A percentile compares a stretch with the other conserved stretches of the same genome.
Conservation (phyloP, 2,113 vertebrate genomes). For the Hippocampus barbouri region DNA sequence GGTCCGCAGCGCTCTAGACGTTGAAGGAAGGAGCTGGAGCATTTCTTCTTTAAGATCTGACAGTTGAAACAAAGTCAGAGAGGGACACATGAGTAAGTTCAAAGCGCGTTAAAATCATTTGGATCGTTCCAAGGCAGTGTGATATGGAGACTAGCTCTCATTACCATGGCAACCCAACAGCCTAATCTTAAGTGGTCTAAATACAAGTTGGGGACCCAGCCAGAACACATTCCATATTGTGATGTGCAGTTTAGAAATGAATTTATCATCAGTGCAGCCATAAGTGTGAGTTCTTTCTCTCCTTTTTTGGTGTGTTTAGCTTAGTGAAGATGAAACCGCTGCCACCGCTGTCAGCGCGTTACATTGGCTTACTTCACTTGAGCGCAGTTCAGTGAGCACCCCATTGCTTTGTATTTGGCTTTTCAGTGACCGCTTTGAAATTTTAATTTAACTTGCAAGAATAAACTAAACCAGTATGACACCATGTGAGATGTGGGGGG, state of each 20-base stretch:
- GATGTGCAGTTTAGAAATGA: no score
- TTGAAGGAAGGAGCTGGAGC: conserved; percentile 83
- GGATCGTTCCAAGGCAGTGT: background rate
- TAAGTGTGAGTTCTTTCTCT: no score
- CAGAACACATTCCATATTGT: no score
- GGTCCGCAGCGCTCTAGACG: conserved; percentile 82
- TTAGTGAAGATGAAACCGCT: no score
- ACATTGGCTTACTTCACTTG: background rate
- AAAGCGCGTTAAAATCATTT: background rate
- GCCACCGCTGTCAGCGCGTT: no score
- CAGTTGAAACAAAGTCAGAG: background rate
- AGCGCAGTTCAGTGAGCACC: background rate
- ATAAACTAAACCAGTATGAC: background rate
- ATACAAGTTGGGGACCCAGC: background rate
- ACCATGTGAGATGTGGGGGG: background rate
- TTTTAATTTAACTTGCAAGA: background rate
- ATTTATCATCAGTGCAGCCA: no score
- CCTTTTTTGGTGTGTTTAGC: no score
- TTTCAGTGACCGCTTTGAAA: background rate
- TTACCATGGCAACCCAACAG: background rate
- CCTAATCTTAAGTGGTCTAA: background rate
- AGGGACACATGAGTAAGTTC: background rate
- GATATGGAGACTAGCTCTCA: background rate
- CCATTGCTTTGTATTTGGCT: background rate
- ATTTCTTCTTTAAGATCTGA: conserved; percentile 89